phyloP scores from a whole-genome alignment of 2,888 invertebrate genomes.

The Ceraclea dissimilis region DNA sequence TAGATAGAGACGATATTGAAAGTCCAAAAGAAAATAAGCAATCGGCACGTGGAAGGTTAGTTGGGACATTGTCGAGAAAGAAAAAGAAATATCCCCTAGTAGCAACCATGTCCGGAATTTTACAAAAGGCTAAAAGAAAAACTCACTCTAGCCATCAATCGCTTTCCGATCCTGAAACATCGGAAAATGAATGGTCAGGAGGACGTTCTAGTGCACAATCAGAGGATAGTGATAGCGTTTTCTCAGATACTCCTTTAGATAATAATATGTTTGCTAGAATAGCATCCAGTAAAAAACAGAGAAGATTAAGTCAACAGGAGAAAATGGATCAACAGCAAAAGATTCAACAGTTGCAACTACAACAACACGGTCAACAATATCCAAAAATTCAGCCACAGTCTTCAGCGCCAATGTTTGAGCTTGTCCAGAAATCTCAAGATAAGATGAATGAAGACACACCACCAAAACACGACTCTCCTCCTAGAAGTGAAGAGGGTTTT shows the following conservation, averaged over 20 bases:
- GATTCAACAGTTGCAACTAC: conserved; percentile 39
- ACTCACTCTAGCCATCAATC: conserved; percentile 55
- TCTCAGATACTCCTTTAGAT: conserved; percentile 61
- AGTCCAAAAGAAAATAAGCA: conserved; percentile 43
- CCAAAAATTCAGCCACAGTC: conserved; percentile 33
- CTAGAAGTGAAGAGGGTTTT: conserved; percentile 22
- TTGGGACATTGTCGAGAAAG: conserved; percentile 39
- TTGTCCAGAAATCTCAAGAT: conserved; percentile 26
- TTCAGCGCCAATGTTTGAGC: conserved; percentile 28
- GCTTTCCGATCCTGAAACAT: conserved; percentile 69
- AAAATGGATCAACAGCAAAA: conserved; percentile 45
- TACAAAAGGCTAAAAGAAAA: conserved; percentile 76
- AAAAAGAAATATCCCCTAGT: conserved; percentile 77
- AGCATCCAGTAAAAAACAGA: conserved; percentile 39
- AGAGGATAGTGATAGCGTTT: conserved; percentile 67
- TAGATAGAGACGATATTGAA: conserved; percentile 49
- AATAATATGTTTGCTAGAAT: conserved; percentile 58
- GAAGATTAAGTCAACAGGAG: conserved; percentile 45
- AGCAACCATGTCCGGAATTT: conserved; percentile 74
- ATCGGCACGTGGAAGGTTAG: conserved; percentile 38
- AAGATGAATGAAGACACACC: conserved; percentile 1
- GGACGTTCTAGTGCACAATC: conserved; percentile 61
- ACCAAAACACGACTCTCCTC: conserved; percentile 27
- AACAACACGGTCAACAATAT: conserved; percentile 41
- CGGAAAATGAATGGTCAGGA: conserved; percentile 63